These are phyloP conservation scores for Tragopan temminckii DNA, from an alignment of 2,797 vertebrate genomes.

Conservation along the genomic window DNA sequence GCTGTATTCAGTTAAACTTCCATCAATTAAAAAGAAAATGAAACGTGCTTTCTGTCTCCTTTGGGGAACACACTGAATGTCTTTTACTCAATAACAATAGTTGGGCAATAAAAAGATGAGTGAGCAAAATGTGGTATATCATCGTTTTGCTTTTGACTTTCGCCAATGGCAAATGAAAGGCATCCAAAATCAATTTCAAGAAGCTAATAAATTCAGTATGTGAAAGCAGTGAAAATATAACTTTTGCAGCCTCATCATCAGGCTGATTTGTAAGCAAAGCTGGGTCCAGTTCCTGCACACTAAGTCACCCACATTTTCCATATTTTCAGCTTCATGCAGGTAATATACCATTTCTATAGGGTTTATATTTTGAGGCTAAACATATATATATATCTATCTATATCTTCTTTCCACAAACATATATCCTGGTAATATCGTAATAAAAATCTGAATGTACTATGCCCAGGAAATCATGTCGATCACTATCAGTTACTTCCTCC, in stretches of 20 bases:
- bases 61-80: slow-evolving; percentile 41
- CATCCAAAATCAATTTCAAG: slow-evolving; percentile 81
- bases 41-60: slow-evolving; percentile 37
- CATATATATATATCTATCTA: slow-evolving; percentile 43
- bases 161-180: slow-evolving; percentile 80
- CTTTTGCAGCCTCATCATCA: slow-evolving; percentile 71
- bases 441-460: slow-evolving; percentile 67
- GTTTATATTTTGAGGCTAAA: slow-evolving; percentile 59
- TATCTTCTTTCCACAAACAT: slow-evolving; percentile 57
- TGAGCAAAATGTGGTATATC: slow-evolving; percentile 66
- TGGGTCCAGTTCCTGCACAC: slow-evolving; percentile 47
- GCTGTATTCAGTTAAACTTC: slow-evolving; percentile 13
- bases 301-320: slow-evolving; percentile 60
- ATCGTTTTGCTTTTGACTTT: slow-evolving; percentile 73
- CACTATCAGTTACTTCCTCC: slow-evolving; percentile 47
- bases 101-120: slow-evolving; percentile 74
- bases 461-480: slow-evolving; percentile 41
- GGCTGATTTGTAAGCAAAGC: slow-evolving; percentile 76
- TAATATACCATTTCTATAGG: slow-evolving; percentile 64
- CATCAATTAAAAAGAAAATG: slow-evolving; percentile 58
- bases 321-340: slow-evolving; percentile 67
- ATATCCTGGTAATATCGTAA: slow-evolving; percentile 64
- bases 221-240: slow-evolving; percentile 74
- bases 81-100: slow-evolving; percentile 73
- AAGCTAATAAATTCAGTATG: slow-evolving; percentile 75